Evolutionary conservation across 2,797 vertebrate species (phyloP), one percentile per base, ranked within the genome.

Genomic region (Lagocephalus sceleratus): DNA sequence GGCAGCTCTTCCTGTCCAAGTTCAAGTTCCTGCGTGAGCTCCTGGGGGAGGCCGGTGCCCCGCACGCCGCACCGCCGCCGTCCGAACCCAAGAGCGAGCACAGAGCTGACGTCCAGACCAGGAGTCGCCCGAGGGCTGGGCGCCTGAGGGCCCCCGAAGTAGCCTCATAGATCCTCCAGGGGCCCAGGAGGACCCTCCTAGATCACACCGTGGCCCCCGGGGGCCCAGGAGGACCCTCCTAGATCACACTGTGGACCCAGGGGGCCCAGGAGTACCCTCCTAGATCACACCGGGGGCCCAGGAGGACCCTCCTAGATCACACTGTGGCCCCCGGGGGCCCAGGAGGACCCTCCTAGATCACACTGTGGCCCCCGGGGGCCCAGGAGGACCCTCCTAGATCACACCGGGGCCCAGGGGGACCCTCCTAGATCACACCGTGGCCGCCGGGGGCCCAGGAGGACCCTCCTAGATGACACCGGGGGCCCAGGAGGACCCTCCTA

Each of bases 11-110:
- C 88, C 72, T 99, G 74, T 99, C 95, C 45, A 98, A 98, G 87
- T 99, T 99, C 86, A 98, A 98, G 85, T 99, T 99, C 86, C 90
- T 99, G 68, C 92, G 97, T 23, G 97, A 99, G 71, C 85, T 99
- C 16, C 90, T 99, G 26, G 95, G 97, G 7, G 97, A 99, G 35
- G 92, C 93, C 0, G 86, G 92, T 19, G 94, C 95, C 48, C 94
- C 95, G 0, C 94, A 92, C 72, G 90, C 92, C 17, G 94, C 96
- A 66, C 89, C 83, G 2, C 92, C 94, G 54, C 90, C 91, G 25
- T 84, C 93, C n/a, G 92, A 95, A 68, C 41, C 91, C 29, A 92
- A 93, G 79, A 79, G 79, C 0, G 92, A 96, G 9, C 90, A 88
- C 2, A 71, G 90, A 9, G 65, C 80, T 1, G 79, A 82, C 0